These are phyloP conservation scores for Lutjanus argentimaculatus DNA, from an alignment of 2,797 vertebrate species.

Conservation along the genomic window DNA sequence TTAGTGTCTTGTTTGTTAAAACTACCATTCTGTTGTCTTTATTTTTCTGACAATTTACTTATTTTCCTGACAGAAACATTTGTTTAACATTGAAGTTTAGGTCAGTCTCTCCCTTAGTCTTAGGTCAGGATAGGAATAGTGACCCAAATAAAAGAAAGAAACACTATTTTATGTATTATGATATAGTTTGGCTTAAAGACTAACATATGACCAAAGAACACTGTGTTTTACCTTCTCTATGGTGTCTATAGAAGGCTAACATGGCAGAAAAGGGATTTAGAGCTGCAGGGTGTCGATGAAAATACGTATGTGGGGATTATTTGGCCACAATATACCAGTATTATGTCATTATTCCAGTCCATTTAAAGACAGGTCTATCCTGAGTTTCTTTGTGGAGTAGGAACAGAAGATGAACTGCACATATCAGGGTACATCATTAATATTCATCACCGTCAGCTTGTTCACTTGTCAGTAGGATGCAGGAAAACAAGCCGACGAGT, in stretches of 20 bases:
- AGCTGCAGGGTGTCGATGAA: conserved; percentile 20
- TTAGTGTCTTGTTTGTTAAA: conserved; percentile 32
- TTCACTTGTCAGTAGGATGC: conserved; percentile 24
- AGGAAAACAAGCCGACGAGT: conserved; percentile 39
- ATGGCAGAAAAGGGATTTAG: conserved; percentile 59
- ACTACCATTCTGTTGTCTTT: conserved; percentile 11
- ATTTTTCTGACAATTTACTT: conserved; percentile 13
- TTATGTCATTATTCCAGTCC: conserved; percentile 31
- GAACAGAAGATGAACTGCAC: conserved; percentile 31
- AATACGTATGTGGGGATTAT: conserved; percentile 20
- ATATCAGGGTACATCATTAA: conserved; percentile 52
- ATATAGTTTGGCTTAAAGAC: conserved; percentile 58
- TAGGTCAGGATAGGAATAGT: conserved; percentile 40
- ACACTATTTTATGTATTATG: conserved; percentile 54
- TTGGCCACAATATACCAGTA: conserved; percentile 52
- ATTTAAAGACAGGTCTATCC: conserved; percentile 9
- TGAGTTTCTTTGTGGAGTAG: conserved; percentile 29
- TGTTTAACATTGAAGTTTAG: conserved; percentile 20
- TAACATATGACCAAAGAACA: conserved; percentile 85
- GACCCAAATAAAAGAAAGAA: conserved; percentile 29
- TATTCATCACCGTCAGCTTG: conserved; percentile 30
- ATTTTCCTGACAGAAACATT: conserved; percentile 23
- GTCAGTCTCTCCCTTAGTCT: conserved; percentile 37
- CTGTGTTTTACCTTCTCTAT: conserved; percentile 76
- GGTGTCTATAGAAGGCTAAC: conserved; percentile 58